A percentile compares a stretch with the other conserved stretches of the same genome.
These are phyloP conservation scores for Streptopelia turtur DNA, from an alignment of 2,797 vertebrate genomes.

Conservation along the genomic window DNA sequence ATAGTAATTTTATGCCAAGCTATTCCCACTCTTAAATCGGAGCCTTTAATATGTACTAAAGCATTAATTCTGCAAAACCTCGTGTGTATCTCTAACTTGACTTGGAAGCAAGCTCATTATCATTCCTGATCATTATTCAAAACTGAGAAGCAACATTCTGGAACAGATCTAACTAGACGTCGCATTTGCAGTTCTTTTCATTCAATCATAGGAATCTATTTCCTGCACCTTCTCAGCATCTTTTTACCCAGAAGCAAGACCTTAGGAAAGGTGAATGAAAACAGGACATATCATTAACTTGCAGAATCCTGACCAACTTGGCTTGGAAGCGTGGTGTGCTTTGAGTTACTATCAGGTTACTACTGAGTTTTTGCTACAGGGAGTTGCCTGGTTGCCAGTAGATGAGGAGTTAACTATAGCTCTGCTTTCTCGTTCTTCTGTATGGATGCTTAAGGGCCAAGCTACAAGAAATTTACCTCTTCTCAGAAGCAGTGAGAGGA, in stretches of 20 bases:
- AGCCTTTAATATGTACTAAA: background rate
- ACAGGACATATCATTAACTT: background rate
- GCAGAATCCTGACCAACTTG: background rate
- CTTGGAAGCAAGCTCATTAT: background rate
- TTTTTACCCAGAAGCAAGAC: background rate
- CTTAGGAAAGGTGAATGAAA: background rate
- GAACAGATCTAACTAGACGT: background rate
- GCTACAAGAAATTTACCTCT: background rate
- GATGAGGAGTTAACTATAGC: background rate
- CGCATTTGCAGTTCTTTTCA: background rate
- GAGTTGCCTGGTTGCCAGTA: background rate
- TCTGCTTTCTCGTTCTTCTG: background rate
- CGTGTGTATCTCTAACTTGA: accelerated
- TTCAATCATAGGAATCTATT: background rate
- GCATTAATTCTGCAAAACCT: background rate
- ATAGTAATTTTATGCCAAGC: conserved; percentile 15
- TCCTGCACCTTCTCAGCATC: background rate
- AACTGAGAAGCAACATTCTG: background rate
- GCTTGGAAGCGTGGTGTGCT: accelerated
- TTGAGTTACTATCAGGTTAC: background rate
- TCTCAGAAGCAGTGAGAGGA: background rate
- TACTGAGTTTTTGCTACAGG: background rate
- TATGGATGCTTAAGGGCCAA: background rate
- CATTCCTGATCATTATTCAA: background rate
- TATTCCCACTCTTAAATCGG: background rate